phyloP scores from a whole-genome alignment of 2,888 invertebrate genomes.

The Tetanocera ferruginea region DNA sequence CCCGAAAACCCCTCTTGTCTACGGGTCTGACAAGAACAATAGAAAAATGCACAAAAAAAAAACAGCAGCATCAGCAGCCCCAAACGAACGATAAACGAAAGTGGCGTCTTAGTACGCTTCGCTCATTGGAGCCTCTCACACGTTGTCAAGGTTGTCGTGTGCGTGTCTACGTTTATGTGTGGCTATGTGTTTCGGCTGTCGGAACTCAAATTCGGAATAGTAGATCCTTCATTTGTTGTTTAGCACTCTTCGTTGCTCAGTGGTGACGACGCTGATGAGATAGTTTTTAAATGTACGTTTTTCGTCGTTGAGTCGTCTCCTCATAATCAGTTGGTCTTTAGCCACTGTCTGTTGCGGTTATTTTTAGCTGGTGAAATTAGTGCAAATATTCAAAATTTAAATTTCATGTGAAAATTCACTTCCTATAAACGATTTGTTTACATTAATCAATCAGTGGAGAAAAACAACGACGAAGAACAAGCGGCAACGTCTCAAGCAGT shows the following conservation, averaged over 20 bases:
- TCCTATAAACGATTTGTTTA: conserved; percentile 8
- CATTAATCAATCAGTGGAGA: not conserved
- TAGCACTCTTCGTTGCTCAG: not conserved
- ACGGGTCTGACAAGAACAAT: not conserved
- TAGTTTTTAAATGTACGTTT: not conserved
- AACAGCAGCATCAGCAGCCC: not conserved
- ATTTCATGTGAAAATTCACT: not conserved
- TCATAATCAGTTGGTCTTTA: conserved; percentile 23
- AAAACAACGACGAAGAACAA: not conserved
- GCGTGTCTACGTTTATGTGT: not conserved
- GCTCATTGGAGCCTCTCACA: not conserved
- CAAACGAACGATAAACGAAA: conserved; percentile 1
- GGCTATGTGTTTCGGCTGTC: not conserved
- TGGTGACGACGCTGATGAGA: not conserved
- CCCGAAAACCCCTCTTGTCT: too few relatives aligned
- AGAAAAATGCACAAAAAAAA: not conserved
- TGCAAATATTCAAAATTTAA: not conserved
- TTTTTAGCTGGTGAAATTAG: not conserved
- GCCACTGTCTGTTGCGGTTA: conserved; percentile 19
- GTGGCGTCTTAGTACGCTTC: not conserved
- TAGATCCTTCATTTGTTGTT: not conserved
- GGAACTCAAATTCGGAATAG: conserved; percentile 10
- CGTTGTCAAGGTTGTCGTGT: not conserved
- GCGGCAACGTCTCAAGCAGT: not conserved
- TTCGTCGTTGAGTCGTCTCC: not conserved